phyloP scores from a whole-genome alignment of 2,113 vertebrate genomes.

The Phoenicopterus ruber region DNA sequence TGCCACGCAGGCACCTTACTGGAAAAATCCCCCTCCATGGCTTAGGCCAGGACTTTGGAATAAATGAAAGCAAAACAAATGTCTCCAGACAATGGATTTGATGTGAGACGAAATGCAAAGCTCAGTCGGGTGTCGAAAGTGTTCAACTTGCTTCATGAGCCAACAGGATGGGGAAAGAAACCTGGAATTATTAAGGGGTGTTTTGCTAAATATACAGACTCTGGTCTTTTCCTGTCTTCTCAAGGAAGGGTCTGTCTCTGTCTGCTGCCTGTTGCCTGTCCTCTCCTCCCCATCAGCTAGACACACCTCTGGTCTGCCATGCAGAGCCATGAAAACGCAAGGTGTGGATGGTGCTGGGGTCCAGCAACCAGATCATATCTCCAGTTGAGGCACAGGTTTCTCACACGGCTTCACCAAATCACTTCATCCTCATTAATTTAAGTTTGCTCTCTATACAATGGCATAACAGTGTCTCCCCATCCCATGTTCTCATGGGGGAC shows the following conservation, averaged over 20 bases:
- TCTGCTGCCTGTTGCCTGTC: background rate
- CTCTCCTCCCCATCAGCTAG: background rate
- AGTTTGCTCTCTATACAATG: background rate
- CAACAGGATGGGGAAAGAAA: background rate
- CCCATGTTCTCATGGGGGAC: no score
- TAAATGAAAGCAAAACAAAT: slow-evolving; percentile 40
- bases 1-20: background rate
- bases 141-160: background rate
- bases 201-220: background rate
- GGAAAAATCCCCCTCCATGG: background rate
- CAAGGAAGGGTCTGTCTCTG: background rate
- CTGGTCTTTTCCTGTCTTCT: background rate
- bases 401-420: background rate
- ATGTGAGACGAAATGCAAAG: background rate
- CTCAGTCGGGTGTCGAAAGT: background rate
- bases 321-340: background rate
- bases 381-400: background rate
- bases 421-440: background rate
- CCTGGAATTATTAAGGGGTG: background rate
- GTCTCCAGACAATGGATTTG: background rate
- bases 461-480: background rate
- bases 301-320: background rate
- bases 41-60: slow-evolving; percentile 8
- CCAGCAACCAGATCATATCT: background rate
- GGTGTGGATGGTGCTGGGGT: background rate